Base-by-base conservation (phyloP, 1,140 invertebrate species). In the Uloborus diversus region DNA sequence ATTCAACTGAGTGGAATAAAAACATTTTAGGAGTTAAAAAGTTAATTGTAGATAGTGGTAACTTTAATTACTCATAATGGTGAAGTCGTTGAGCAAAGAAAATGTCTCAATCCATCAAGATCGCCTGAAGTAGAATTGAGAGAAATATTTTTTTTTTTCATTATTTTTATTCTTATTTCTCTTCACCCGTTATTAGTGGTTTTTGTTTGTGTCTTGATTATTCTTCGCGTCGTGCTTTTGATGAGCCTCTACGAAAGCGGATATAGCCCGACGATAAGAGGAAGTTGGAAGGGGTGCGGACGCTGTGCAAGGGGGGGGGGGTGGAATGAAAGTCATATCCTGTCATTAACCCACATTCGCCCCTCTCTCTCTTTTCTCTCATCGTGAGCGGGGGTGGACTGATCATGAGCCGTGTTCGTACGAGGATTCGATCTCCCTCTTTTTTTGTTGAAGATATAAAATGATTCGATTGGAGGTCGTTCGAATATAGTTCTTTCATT, bases 291-390 rank as follows among this genome's bases (percentile, higher is more conserved):
- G 27, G 28, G 56, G n/a, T 14, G 23, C 1, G 25, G 9, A 14
- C 11, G 23, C 7, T 28, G 11, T 28, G 42, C 4, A 14, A 25
- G 73, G 28, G 62, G 23, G 30, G 62, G 17, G 7, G 47, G 65
- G 28, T 27, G 51, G 33, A 62, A 35, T 62, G 59, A 62, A 62
- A 78, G 73, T 78, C 73, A 78, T 78, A 78, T 78, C 73, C 73
- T 78, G 73, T 78, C 73, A 78, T 78, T 78, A 78, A 78, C 73
- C 73, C 73, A 78, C 61, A 78, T 78, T 78, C 73, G 73, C 73
- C 73, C 73, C 73, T 78, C 47, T n/a, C n/a, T n/a, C n/a, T n/a
- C n/a, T n/a, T n/a, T n/a, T n/a, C n/a, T n/a, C n/a, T 71, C 68
- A 49, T 56, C 66, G 30, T 35, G 59, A 57, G 71, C 71, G 71